These are phyloP conservation scores for Sorex maritimensis DNA, from an alignment of 2,797 vertebrate genomes.

Conservation along the genomic window DNA sequence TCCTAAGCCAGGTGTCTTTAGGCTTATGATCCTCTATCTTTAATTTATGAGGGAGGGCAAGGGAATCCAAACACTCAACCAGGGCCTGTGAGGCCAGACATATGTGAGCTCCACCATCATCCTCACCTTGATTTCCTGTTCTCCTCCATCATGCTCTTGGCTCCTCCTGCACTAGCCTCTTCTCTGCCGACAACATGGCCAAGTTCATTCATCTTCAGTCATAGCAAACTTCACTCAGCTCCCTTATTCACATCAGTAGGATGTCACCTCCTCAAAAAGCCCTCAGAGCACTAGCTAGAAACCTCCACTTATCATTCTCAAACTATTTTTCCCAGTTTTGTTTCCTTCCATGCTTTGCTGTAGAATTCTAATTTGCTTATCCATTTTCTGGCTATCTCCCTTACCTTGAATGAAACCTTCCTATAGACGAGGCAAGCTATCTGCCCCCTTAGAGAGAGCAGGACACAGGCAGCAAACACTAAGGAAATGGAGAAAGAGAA, in stretches of 20 bases:
- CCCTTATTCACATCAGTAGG: not conserved
- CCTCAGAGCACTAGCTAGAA: not conserved
- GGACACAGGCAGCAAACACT: not conserved
- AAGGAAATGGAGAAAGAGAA: not conserved
- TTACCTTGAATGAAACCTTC: not conserved
- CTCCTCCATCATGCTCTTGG: not conserved
- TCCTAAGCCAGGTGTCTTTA: not conserved
- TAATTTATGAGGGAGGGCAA: not conserved
- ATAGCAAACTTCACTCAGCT: not conserved
- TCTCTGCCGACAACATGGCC: not conserved
- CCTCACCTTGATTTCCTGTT: not conserved
- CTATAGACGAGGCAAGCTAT: slow-evolving; percentile 4
- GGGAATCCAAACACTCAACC: not conserved
- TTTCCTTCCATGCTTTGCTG: not conserved
- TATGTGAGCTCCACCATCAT: not conserved
- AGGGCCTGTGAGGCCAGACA: not conserved
- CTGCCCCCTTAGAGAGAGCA: not conserved
- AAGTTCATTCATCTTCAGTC: not conserved
- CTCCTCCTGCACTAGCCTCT: not conserved
- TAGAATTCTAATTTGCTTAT: slow-evolving; percentile 32
- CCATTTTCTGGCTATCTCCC: not conserved
- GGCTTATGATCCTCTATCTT: not conserved
- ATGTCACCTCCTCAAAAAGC: not conserved
- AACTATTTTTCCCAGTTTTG: not conserved
- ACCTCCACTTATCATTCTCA: not conserved